Evolutionary conservation across 2,797 vertebrate species (phyloP).

Genomic region (Eutrigla gurnardus): DNA sequence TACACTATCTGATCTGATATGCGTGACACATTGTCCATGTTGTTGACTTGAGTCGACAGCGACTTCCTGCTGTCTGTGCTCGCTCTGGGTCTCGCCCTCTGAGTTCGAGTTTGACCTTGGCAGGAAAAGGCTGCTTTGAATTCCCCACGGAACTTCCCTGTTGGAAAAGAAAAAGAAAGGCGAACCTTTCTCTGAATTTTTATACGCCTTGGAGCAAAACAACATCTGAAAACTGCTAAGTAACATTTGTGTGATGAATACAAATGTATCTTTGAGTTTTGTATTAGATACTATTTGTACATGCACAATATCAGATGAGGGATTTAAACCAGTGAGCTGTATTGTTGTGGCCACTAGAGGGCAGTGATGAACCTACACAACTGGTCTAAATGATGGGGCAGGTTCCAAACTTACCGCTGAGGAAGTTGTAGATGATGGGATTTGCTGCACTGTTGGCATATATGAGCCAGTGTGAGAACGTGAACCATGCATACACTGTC

Average conservation of each 20-base stretch:
- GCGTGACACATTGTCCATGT: constrained; percentile 90
- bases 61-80: constrained; percentile 95
- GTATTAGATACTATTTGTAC: not conserved
- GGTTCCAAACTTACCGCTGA: constrained; percentile 90
- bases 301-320: not conserved
- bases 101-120: constrained; percentile 75
- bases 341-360: constrained; percentile 69
- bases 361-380: constrained; percentile 29
- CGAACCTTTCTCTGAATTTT: not conserved
- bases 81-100: constrained; percentile 80
- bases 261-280: not conserved
- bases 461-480: constrained; percentile 97
- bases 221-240: not conserved
- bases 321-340: not conserved
- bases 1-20: constrained; percentile 92
- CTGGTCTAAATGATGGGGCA: not conserved
- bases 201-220: not conserved
- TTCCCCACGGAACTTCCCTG: constrained; percentile 97
- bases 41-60: constrained; percentile 93
- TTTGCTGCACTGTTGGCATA: constrained; percentile 98
- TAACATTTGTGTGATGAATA: not conserved
- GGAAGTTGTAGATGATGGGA: constrained; percentile 98
- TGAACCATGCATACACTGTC: constrained; percentile 97
- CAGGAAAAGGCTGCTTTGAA: constrained; percentile 97
- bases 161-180: constrained; percentile 11